These are phyloP conservation scores for Callosobruchus maculatus DNA, from an alignment of 2,888 invertebrate genomes.

Conservation along the genomic window DNA sequence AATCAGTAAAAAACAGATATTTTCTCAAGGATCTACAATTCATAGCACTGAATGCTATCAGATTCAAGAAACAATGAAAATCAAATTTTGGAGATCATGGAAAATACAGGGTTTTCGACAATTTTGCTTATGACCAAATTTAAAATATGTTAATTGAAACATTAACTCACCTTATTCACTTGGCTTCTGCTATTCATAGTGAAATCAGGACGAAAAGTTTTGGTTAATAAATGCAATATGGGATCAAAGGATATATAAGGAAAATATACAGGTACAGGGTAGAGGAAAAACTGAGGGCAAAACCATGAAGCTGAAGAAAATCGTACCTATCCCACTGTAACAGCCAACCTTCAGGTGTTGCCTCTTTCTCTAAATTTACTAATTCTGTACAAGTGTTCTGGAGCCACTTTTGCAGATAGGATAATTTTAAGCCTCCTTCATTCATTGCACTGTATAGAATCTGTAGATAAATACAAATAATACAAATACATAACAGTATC, in stretches of 20 bases:
- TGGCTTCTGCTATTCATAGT: neutral
- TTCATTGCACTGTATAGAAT: constrained; percentile 63
- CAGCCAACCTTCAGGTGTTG: constrained; percentile 65
- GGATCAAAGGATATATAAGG: neutral
- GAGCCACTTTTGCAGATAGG: constrained; percentile 61
- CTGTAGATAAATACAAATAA: constrained; percentile 47
- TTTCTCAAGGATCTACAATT: no score
- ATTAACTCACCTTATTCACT: neutral
- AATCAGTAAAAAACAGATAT: no score
- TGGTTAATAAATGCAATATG: neutral
- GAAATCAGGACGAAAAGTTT: neutral
- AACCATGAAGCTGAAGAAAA: constrained; percentile 17
- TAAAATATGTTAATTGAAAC: neutral
- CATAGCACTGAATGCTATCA: no score
- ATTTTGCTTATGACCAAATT: neutral
- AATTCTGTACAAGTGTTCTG: constrained; percentile 58
- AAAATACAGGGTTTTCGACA: no score
- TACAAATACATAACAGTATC: no score
- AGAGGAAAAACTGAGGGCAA: neutral
- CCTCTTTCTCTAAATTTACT: constrained; percentile 60
- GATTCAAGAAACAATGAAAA: no score
- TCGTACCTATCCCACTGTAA: constrained; percentile 74
- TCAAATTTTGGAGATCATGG: no score
- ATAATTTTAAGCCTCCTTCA: constrained; percentile 55
- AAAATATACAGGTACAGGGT: neutral